Conservation (phyloP, 1,140 invertebrate genomes). For the Lepidurus couesii region DNA sequence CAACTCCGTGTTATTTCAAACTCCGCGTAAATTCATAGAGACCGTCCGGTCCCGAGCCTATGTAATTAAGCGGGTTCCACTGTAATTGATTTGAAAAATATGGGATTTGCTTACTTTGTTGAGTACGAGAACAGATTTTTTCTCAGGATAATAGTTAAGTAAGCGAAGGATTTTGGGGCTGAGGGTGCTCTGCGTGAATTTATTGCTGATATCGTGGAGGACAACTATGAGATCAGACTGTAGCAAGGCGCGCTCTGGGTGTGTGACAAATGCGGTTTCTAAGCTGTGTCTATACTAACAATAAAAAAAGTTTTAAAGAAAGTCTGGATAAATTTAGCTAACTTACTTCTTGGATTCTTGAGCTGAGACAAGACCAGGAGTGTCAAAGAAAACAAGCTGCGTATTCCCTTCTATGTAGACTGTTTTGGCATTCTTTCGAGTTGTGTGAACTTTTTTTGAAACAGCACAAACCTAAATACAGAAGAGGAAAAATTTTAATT, state of each 20-base stretch:
- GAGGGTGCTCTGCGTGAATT: conserved; percentile 58
- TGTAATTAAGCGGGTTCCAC: no score
- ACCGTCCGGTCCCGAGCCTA: no score
- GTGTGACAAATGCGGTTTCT: conserved; percentile 57
- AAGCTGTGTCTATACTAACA: conserved; percentile 42
- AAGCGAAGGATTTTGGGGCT: conserved; percentile 63
- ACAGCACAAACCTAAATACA: conserved; percentile 69
- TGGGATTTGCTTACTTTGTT: conserved; percentile 64
- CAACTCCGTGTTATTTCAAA: no score
- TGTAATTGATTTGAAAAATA: conserved; percentile 27
- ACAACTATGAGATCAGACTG: conserved; percentile 77
- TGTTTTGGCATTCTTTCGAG: conserved; percentile 62
- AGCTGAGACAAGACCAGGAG: conserved; percentile 67
- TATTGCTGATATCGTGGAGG: conserved; percentile 73
- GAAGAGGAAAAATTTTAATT: conserved; percentile 23
- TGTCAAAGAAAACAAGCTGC: conserved; percentile 84
- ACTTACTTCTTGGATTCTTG: conserved; percentile 59
- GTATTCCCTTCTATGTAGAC: conserved; percentile 64
- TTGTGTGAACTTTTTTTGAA: conserved; percentile 87
- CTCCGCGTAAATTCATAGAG: no score
- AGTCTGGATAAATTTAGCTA: background rate
- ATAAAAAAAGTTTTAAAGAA: conserved; percentile 1
- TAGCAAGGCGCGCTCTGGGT: conserved; percentile 58
- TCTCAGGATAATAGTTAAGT: conserved; percentile 55
- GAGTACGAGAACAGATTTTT: conserved; percentile 70